Base-by-base conservation (phyloP, 53 echinoderm and acorn worm genomes). In the Arbacia lixula region DNA sequence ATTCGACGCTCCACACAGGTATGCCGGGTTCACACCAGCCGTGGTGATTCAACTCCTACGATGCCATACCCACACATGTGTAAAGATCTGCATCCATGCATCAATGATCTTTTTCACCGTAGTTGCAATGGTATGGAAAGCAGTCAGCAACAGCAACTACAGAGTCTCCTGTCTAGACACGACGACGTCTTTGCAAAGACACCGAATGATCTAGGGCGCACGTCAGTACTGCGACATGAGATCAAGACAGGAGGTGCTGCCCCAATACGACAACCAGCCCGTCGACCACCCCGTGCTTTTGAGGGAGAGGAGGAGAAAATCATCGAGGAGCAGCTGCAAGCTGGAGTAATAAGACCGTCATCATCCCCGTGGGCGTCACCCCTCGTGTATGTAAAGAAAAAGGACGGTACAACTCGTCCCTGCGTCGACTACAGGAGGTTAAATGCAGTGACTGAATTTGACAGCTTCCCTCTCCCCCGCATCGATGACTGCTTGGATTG, bases 231-330 rank as follows among this genome's bases (percentile, higher is more conserved):
- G 1, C 36, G 66, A 42, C 87, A 78, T 28, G 21, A 32, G 12
- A 87, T 78, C 37, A 64, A 76, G 24, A 66, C 67, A 9, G 86
- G 62, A 4, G 26, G 62, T 12, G 74, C 86, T 12, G 27, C 17
- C 25, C 86, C 61, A 9, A 53, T 61, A n/a, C 61, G 74, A 12
- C 74, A 73, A 14, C 74, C 61, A 2, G 54, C 60, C 2, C 46
- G 63, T 2, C 86, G 86, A 0, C 63, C 86, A 28, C 65, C 86
- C 5, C 60, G 61, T 22, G 51, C 76, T 21, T 86, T 86, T 50
- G 53, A 86, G 37, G 68, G 69, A 3, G 86, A 86, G 27, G 86
- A 76, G 50, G 76, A 86, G 30, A 50, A 62, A 8, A 28, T 76
- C 25, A 25, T 75, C 4, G 36, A 86, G 14, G 22, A 51, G 12